Base-by-base conservation (phyloP, 1,140 invertebrate species). In the Danaus melanippus region DNA sequence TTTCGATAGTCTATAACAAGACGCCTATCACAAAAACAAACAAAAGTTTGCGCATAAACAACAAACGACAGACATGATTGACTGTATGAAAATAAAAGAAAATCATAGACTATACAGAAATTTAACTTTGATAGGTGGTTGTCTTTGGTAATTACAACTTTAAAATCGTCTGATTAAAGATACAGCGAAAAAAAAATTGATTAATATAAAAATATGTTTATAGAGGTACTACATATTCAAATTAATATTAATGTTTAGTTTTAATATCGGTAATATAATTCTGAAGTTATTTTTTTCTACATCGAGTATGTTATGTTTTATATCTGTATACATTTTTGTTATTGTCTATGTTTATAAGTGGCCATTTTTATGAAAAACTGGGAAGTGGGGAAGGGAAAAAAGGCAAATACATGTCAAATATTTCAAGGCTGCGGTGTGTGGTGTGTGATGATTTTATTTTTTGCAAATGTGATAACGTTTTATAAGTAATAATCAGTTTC, bases 361-460 rank as follows among this genome's bases (percentile, higher is more conserved):
- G 79, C 81, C 77, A 82, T 84, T 78, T 76, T 75, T 67, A 51
- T 51, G 60, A 75, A 79, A 80, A 75, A 76, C 56, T 74, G 69
- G 71, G 72, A 79, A 81, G 76, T 76, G 77, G 76, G 74, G 74
- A 79, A 81, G 71, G 76, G 69, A 81, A 80, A 84, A 79, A 80
- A 77, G 74, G 78, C 70, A 70, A 68, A 78, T 82, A 78, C 66
- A 79, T 84, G 83, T 86, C 83, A 86, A 86, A 83, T 81, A 75
- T 81, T 85, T 84, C 83, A 86, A 86, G 83, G 83, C 83, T 84
- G 76, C 57, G 62, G 64, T 80, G 75, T 79, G 76, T 84, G 76
- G 56, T 60, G 64, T 80, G 75, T 79, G 76, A 82, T 85, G 80
- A 84, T 75, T 82, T 68, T 65, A 70, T 77, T 84, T 84, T 77